Base-by-base conservation (phyloP, 2,888 invertebrate genomes). In the Corbicula japonica region DNA sequence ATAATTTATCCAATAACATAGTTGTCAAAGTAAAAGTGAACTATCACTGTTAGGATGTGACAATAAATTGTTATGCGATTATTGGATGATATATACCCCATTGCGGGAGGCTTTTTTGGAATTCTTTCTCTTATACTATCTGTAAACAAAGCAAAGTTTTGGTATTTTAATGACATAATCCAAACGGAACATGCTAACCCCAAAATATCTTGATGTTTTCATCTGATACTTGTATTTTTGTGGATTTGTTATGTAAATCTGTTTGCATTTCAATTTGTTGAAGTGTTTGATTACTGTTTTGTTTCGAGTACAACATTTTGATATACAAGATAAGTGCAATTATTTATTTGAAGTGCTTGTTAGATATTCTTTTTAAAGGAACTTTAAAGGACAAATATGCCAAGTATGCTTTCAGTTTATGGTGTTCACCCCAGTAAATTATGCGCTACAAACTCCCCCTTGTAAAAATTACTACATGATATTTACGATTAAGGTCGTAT, bases 121-220 rank as follows among this genome's bases (percentile, higher is more conserved):
- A 81, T 81, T 81, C 81, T 71, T 76, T 68, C 26, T 35, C 70
- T 54, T 65, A 77, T 77, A 71, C 77, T 62, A 32, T 77, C 62
- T 50, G 71, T 77, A 77, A 81, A 81, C 76, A 81, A 73, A 73
- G 74, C 35, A 32, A 58, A 66, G 46, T 68, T 66, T 56, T 62
- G 81, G 81, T 81, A 81, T 81, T 76, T 76, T 73, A 76, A 81
- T 78, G 77, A 77, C 75, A 75, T 74, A 74, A 74, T 66, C 74
- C 65, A 34, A 23, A 44, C 28, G 23, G 61, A 35, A 60, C 61
- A 60, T 41, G 58, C 32, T 26, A 60, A 70, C 70, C 69, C 70
- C 41, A 32, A 35, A 38, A 50, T 60, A 61, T 61, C 50, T 38
- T 48, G 50, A 34, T 38, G 61, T 50, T 48, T 34, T 52, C n/a